Percentiles rank a stretch among this genome's conserved stretches.
Evolutionary conservation across 2,888 invertebrate species (phyloP).

Genomic region (Aphelenchoides bicaudatus): DNA sequence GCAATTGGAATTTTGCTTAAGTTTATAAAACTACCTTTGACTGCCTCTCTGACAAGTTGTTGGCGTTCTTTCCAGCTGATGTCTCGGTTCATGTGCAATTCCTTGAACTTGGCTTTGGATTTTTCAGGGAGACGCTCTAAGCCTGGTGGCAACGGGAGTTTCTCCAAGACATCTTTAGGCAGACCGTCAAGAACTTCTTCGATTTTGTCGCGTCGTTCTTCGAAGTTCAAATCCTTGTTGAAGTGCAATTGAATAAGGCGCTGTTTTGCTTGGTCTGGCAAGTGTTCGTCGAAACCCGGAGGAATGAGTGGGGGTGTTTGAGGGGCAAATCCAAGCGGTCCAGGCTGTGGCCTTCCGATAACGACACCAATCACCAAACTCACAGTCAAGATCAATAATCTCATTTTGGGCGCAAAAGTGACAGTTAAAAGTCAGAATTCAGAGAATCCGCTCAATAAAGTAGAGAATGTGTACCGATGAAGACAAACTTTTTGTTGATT

Average conservation of each 20-base stretch:
- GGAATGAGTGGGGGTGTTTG: conserved; percentile 17
- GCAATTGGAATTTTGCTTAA: too few species aligned
- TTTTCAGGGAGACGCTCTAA: conserved; percentile 29
- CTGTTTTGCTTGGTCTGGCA: conserved; percentile 24
- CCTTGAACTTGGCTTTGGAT: conserved; percentile 5
- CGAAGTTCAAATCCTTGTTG: conserved; percentile 21
- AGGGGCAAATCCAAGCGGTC: too few species aligned
- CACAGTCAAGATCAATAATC: too few species aligned
- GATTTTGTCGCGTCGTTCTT: conserved; percentile 31
- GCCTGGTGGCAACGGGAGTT: conserved; percentile 37
- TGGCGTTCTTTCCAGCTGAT: conserved; percentile 17
- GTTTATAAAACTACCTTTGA: too few species aligned
- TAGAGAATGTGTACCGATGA: too few species aligned
- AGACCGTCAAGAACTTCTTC: conserved; percentile 33
- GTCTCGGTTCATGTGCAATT: conserved; percentile 11
- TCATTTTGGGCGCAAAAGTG: too few species aligned
- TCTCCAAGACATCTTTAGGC: conserved; percentile 33
- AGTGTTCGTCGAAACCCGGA: conserved; percentile 32
- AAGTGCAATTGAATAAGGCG: conserved; percentile 28
- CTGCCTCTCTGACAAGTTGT: conserved; percentile 15
- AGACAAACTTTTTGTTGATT: too few species aligned
- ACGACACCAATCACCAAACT: too few species aligned
- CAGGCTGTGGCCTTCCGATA: too few species aligned
- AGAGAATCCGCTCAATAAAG: too few species aligned
- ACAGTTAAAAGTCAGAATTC: too few species aligned